These are phyloP conservation scores for Rhabditophanes sp. DNA, from an alignment of 2,888 invertebrate genomes.

Conservation along the genomic window DNA sequence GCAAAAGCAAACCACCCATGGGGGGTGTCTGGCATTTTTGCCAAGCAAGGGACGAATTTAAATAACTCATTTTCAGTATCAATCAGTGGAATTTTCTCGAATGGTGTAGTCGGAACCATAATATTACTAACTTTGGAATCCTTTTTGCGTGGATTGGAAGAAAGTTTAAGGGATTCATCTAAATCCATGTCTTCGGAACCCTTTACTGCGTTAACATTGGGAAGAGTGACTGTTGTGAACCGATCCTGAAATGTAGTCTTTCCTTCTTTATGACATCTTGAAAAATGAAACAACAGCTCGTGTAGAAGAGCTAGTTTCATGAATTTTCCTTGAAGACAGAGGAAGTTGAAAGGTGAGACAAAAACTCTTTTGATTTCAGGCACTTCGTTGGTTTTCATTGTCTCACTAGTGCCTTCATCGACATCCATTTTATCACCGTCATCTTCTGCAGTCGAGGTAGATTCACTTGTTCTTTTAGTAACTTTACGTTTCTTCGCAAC, in stretches of 20 bases:
- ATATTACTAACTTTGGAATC: not conserved
- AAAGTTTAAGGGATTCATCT: too few species aligned
- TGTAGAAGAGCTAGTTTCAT: not conserved
- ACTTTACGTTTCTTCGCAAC: not conserved
- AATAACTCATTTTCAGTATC: too few species aligned
- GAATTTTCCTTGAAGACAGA: not conserved
- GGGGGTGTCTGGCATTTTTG: slow-evolving; percentile 9
- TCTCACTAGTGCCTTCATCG: too few species aligned
- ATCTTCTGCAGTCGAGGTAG: slow-evolving; percentile 2
- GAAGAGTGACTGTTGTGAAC: too few species aligned
- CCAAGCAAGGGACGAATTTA: slow-evolving; percentile 24
- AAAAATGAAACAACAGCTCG: slow-evolving; percentile 1
- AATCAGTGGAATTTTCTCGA: too few species aligned
- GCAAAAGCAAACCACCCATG: slow-evolving; percentile 31
- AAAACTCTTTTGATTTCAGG: slow-evolving; percentile 1
- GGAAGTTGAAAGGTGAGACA: not conserved
- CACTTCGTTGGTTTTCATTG: slow-evolving; percentile 4
- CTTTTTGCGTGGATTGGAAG: too few species aligned
- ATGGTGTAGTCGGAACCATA: too few species aligned
- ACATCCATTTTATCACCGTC: too few species aligned
- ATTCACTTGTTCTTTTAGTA: not conserved
- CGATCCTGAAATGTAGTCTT: too few species aligned
- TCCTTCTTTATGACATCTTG: too few species aligned
- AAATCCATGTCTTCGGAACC: too few species aligned
- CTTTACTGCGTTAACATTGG: too few species aligned